Conservation (phyloP, 2,797 vertebrate genomes). For the Coracias cyanogaster region DNA sequence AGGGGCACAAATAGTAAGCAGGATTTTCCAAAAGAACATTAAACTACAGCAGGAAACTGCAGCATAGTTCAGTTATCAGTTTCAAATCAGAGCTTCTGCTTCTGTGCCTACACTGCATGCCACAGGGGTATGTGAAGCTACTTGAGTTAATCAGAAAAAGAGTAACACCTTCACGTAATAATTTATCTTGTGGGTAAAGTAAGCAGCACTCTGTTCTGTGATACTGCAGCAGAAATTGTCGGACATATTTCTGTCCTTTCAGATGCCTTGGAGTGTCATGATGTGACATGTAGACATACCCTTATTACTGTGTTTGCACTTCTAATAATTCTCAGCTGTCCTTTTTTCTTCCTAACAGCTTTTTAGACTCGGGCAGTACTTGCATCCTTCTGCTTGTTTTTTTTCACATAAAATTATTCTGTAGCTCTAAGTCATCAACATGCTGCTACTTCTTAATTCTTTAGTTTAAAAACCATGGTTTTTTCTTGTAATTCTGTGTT, state of each 20-base stretch:
- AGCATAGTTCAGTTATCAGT: neutral
- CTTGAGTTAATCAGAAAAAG: neutral
- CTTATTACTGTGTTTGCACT: neutral
- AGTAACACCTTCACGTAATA: neutral
- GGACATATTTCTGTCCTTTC: neutral
- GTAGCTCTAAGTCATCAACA: neutral
- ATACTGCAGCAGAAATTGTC: neutral
- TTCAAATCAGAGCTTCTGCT: neutral
- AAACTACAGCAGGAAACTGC: neutral
- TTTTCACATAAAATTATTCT: neutral
- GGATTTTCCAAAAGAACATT: neutral
- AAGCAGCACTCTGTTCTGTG: neutral
- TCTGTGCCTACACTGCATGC: neutral
- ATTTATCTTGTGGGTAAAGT: neutral
- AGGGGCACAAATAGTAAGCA: neutral
- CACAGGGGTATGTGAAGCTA: neutral
- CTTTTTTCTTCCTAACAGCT: neutral
- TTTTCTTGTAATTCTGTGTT: neutral
- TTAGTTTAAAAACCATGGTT: neutral
- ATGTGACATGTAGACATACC: neutral
- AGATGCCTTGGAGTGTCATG: neutral
- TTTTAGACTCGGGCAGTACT: conserved; percentile 9
- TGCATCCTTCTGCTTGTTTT: neutral
- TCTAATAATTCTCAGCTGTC: conserved; percentile 10
- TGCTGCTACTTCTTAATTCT: neutral